Conservation (phyloP, 30 jellyfish, hydroid and myxozoan genomes). For the Pseudorhiza aurosa region DNA sequence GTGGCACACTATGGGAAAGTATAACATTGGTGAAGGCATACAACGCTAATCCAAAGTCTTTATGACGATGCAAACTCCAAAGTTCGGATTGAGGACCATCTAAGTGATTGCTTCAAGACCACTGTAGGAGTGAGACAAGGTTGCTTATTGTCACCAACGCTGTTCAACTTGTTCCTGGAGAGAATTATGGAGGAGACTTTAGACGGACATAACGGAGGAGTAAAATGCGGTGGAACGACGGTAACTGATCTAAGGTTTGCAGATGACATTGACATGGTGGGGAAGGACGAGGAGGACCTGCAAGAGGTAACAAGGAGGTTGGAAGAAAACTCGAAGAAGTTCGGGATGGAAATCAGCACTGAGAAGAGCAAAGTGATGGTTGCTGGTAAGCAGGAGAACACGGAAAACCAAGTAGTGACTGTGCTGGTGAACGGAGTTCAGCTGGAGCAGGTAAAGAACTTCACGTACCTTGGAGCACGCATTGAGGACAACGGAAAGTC, state of each 20-base stretch:
- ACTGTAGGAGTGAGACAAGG: slow-evolving; percentile 31
- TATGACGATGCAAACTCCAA: neutral
- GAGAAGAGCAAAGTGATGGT: no score
- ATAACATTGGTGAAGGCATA: neutral
- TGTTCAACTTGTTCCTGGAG: slow-evolving; percentile 28
- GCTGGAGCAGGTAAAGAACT: no score
- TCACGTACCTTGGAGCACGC: no score
- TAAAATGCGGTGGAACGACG: neutral
- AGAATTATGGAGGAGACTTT: neutral
- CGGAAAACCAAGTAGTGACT: no score
- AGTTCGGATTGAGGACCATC: neutral
- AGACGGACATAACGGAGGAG: no score
- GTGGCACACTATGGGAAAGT: neutral
- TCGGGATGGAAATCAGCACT: no score
- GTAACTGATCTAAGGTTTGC: neutral
- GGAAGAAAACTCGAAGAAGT: no score
- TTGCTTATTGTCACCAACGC: slow-evolving; percentile 29
- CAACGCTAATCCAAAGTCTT: neutral
- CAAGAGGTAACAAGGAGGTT: no score
- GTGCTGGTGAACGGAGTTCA: no score
- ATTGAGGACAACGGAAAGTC: no score
- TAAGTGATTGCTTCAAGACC: slow-evolving; percentile 4
- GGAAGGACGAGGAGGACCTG: slow-evolving; percentile 1
- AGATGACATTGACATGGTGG: neutral
- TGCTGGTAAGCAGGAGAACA: no score